Evolutionary conservation across 2,113 vertebrate genomes (phyloP).

Genomic region (Athene cunicularia): DNA sequence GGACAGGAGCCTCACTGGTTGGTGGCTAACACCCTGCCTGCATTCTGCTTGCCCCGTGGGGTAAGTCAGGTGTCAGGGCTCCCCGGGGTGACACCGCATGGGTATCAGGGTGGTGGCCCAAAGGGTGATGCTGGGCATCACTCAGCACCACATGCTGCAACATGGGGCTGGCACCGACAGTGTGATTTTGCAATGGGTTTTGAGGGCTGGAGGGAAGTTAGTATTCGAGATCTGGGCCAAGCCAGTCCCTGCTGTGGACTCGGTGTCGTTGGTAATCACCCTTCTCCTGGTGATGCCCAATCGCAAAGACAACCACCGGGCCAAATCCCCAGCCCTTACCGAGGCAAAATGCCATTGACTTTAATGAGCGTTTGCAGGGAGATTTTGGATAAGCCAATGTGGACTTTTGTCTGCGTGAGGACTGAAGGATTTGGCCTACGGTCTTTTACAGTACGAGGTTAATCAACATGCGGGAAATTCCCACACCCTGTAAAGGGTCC

Average conservation of each 20-base stretch:
- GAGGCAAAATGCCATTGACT: conserved; percentile 6
- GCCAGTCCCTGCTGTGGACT: background rate
- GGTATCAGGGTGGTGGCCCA: background rate
- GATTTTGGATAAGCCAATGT: conserved; percentile 12
- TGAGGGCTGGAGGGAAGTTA: background rate
- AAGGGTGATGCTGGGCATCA: background rate
- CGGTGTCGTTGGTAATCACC: background rate
- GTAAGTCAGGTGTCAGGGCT: background rate
- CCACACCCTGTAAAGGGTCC: conserved; percentile 18
- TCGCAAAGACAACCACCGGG: background rate
- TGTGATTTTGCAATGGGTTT: background rate
- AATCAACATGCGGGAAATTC: conserved; percentile 60
- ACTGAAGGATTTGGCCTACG: conserved; percentile 30
- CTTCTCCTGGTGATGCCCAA: background rate
- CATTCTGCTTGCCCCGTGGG: background rate
- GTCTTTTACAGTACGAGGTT: conserved; percentile 50
- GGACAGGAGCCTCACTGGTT: background rate
- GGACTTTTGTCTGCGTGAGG: conserved; percentile 28
- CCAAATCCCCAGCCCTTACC: background rate
- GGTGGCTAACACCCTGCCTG: background rate
- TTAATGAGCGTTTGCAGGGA: conserved; percentile 37
- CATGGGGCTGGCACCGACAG: fast-evolving
- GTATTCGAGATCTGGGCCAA: background rate
- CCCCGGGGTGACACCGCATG: fast-evolving
- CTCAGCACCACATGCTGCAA: fast-evolving